Evolutionary conservation across 2,113 vertebrate species (phyloP), one percentile per base, ranked within the genome.

Genomic region (Oryzias woworae): DNA sequence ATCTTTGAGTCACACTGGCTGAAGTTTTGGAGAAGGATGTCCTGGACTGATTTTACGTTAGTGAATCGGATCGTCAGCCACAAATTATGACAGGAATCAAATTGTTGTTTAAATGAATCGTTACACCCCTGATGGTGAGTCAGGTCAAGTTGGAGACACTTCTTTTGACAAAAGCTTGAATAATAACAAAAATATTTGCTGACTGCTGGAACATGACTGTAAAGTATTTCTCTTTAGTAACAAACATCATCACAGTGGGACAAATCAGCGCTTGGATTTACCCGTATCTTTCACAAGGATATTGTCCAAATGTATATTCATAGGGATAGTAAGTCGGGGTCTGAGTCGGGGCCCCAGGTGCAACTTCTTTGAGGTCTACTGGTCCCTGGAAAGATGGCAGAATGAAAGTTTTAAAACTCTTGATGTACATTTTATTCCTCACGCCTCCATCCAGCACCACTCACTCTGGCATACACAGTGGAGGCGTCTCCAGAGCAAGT

Each of bases 271-370:
- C 2, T 7, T 23, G n/a, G 14, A 75, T 86, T 77, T 87, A 90
- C 89, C 85, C 88, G 60, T 94, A 97, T 95, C 95, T 95, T 89
- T 97, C 95, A 54, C 96, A 96, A 1, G 94, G 90, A 83, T 95
- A 96, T 78, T 95, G 95, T 85, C 94, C 92, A 87, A 98, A 91
- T 7, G 93, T 88, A 3, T 95, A 94, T 76, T 97, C 96, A 50
- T 95, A 97, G 0, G 94, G 94, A 73, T 95, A 96, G 85, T 96
- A 97, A 46, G 91, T 87, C 55, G 93, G 79, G 1, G 93, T 90
- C 62, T 95, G 96, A 20, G 93, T 66, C 17, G 95, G 90, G 20
- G 93, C 92, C 65, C 92, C 91, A 65, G 94, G 93, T 53, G 91
- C 89, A 1, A 90, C 77, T 1, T 95, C 95, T 89, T 96, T 98